Conservation (phyloP, 2,888 invertebrate species). For the Zygothrica quintamaculata region DNA sequence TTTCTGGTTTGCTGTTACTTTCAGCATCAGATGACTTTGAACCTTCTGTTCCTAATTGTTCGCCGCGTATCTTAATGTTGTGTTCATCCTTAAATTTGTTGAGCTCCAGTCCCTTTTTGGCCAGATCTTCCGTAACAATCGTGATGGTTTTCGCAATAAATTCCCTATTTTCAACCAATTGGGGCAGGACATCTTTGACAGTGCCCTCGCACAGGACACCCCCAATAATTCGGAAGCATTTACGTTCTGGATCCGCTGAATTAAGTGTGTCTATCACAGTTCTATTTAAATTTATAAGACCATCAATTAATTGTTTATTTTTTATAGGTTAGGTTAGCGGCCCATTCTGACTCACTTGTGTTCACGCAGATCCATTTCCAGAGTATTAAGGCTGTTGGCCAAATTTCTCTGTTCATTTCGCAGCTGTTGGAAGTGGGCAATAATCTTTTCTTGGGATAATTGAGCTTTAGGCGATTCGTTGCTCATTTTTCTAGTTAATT, state of each 20-base stretch:
- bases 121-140: constrained; percentile 91
- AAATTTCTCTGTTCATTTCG: constrained; percentile 94
- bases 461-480: constrained; percentile 81
- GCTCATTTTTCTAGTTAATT: constrained; percentile 77
- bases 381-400: constrained; percentile 94
- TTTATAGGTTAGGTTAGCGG: constrained; percentile 81
- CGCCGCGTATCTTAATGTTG: constrained; percentile 93
- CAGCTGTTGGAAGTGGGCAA: constrained; percentile 93
- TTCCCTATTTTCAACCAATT: constrained; percentile 91
- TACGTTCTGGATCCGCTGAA: constrained; percentile 92
- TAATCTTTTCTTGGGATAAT: constrained; percentile 90
- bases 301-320: constrained; percentile 29
- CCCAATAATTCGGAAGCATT: constrained; percentile 96
- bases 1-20: constrained; percentile 79
- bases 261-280: constrained; percentile 97
- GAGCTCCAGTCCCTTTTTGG: constrained; percentile 94
- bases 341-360: constrained; percentile 90
- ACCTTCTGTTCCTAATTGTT: constrained; percentile 85
- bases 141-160: constrained; percentile 92
- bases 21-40: constrained; percentile 65
- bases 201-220: constrained; percentile 96
- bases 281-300: constrained; percentile 86
- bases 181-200: constrained; percentile 95
- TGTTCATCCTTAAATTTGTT: constrained; percentile 96
- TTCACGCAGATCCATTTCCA: constrained; percentile 97